phyloP scores from a whole-genome alignment of 2,797 vertebrate genomes.

The Emydoidea blandingii region DNA sequence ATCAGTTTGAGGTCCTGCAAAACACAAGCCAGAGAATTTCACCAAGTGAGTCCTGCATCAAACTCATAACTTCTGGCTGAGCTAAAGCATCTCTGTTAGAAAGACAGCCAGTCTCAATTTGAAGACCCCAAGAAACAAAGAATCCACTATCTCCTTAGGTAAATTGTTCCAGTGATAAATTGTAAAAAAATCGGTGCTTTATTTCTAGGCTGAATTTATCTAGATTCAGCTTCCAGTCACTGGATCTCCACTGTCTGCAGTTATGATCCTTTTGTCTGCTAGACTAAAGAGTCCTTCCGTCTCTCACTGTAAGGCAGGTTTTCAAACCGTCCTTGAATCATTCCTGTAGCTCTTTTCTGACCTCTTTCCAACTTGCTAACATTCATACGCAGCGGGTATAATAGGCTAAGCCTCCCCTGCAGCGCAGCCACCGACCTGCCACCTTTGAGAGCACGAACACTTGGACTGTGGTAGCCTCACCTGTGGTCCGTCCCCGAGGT shows the following conservation, averaged over 20 bases:
- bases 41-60: not conserved
- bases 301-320: not conserved
- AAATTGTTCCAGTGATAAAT: not conserved
- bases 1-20: not conserved
- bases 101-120: not conserved
- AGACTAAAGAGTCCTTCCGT: not conserved
- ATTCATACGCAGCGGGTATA: too few relatives aligned
- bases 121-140: not conserved
- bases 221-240: not conserved
- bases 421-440: too few relatives aligned
- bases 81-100: not conserved
- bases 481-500: too few relatives aligned
- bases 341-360: not conserved
- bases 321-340: not conserved
- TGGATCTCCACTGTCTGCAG: not conserved
- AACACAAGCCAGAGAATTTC: not conserved
- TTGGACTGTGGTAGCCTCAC: too few relatives aligned
- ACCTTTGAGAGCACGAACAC: too few relatives aligned
- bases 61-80: not conserved
- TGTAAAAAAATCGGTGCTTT: not conserved
- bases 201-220: not conserved
- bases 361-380: not conserved
- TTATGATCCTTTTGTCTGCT: not conserved
- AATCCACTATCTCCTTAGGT: not conserved
- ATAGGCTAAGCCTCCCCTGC: too few relatives aligned